phyloP scores from a whole-genome alignment of 1,140 invertebrate genomes.

The Gryllus bimaculatus region DNA sequence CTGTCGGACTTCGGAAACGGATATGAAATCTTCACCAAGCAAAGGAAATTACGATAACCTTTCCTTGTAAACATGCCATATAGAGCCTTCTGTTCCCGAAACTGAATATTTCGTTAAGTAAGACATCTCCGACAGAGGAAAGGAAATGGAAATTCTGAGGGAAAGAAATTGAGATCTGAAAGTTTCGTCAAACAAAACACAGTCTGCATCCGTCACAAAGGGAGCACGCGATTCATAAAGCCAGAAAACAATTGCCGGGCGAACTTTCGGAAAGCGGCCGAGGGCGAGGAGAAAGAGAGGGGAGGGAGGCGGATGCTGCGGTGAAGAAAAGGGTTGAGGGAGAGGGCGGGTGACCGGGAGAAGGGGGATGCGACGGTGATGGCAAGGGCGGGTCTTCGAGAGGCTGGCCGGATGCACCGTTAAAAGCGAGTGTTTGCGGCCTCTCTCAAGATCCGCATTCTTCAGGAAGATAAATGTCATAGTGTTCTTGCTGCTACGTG shows the following conservation, averaged over 20 bases:
- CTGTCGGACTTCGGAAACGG: background rate
- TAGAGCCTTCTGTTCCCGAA: background rate
- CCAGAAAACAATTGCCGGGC: background rate
- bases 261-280: background rate
- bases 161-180: background rate
- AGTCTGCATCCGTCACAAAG: background rate
- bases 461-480: no score
- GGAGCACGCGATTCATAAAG: background rate
- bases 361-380: no score
- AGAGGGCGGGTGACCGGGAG: no score
- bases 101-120: background rate
- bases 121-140: background rate
- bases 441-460: no score
- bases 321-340: no score
- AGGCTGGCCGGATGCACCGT: no score
- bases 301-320: no score
- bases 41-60: constrained; percentile 1
- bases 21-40: background rate
- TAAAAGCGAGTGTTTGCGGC: no score
- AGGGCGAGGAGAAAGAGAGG: no score
- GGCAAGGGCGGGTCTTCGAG: no score
- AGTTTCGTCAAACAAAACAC: constrained; percentile 4
- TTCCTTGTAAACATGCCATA: background rate
- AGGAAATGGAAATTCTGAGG: background rate
- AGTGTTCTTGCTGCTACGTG: no score